Evolutionary conservation across 2,888 invertebrate species (phyloP).

Genomic region (Mechanitis mazaeus): DNA sequence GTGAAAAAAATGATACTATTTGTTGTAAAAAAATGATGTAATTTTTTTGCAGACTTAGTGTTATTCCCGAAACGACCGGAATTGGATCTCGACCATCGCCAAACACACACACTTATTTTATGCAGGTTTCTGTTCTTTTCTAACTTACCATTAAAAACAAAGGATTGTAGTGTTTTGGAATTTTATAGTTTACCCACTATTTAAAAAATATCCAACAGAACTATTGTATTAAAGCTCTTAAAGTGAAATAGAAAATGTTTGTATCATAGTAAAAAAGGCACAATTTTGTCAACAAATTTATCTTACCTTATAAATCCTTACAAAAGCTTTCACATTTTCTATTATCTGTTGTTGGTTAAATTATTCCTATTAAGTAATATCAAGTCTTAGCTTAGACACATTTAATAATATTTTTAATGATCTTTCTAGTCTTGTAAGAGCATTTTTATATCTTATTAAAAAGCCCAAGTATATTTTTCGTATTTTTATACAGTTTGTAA

Average conservation of each 20-base stretch:
- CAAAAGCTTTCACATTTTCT: not conserved
- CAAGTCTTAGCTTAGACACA: not conserved
- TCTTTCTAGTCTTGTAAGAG: not conserved
- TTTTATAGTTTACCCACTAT: too few relatives aligned
- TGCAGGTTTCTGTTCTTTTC: constrained; percentile 48
- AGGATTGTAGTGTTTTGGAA: not conserved
- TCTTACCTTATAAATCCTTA: constrained; percentile 1
- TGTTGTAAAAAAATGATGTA: not conserved
- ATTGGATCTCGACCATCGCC: constrained; percentile 23
- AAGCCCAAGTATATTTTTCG: not conserved
- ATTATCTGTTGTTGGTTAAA: not conserved
- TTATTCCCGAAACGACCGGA: constrained; percentile 32
- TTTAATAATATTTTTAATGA: not conserved
- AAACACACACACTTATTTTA: constrained; percentile 55
- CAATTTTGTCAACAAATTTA: not conserved
- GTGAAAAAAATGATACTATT: not conserved
- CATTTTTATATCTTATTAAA: not conserved
- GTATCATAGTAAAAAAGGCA: not conserved
- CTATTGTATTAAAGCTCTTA: too few relatives aligned
- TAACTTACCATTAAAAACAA: not conserved
- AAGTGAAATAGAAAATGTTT: not conserved
- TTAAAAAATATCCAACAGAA: too few relatives aligned
- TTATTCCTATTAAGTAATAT: not conserved
- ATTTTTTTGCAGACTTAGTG: constrained; percentile 45
- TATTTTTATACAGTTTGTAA: not conserved